Percentiles rank a stretch among this genome's conserved stretches.
Evolutionary conservation across 1,140 invertebrate genomes (phyloP).

Genomic region (Chlorops oryzae): DNA sequence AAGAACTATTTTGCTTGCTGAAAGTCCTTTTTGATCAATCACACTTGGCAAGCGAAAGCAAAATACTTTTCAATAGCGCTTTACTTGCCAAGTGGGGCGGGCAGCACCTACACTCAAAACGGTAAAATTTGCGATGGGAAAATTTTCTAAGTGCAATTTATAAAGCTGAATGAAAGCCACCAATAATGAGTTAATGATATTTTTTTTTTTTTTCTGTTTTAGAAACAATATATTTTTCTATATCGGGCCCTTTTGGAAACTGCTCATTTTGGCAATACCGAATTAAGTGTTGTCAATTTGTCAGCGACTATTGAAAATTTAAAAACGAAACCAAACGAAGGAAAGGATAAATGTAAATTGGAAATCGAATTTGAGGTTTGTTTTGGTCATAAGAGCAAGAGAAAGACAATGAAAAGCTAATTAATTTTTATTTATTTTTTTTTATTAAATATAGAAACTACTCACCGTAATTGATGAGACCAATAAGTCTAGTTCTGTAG

Average conservation of each 20-base stretch:
- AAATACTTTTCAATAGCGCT: too few relatives aligned
- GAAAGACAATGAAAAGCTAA: not conserved
- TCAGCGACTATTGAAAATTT: constrained; percentile 65
- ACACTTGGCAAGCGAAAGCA: too few relatives aligned
- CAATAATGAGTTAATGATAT: too few relatives aligned
- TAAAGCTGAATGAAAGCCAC: too few relatives aligned
- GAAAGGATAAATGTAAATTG: constrained; percentile 58
- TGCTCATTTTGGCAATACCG: constrained; percentile 89
- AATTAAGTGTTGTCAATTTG: constrained; percentile 67
- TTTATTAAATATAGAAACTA: constrained; percentile 65
- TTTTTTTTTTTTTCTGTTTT: constrained; percentile 27
- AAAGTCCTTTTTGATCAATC: too few relatives aligned
- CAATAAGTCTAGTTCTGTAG: constrained; percentile 72
- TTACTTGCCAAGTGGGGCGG: too few relatives aligned
- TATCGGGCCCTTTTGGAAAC: constrained; percentile 91
- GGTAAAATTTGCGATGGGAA: too few relatives aligned
- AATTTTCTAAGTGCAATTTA: too few relatives aligned
- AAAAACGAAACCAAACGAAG: constrained; percentile 53
- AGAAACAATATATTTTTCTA: constrained; percentile 98
- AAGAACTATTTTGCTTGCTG: too few relatives aligned
- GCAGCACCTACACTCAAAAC: too few relatives aligned
- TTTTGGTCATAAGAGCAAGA: too few relatives aligned
- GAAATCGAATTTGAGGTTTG: constrained; percentile 79
- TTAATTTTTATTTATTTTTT: constrained; percentile 14
- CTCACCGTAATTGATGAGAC: constrained; percentile 70